phyloP scores from a whole-genome alignment of 2,888 invertebrate species.

The Eupeodes luniger region DNA sequence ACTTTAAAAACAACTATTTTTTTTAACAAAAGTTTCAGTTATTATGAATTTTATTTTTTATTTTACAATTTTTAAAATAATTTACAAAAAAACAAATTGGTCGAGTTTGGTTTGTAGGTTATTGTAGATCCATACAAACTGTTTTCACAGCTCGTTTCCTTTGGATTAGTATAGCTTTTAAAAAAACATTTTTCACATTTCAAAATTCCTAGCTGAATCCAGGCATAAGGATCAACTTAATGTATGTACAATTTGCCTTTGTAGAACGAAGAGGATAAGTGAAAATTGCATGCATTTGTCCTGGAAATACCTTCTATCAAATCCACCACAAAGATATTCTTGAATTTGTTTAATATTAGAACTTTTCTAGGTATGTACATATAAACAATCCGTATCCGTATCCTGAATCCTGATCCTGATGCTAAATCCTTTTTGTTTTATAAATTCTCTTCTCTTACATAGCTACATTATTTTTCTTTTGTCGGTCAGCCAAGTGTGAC shows the following conservation, averaged over 20 bases:
- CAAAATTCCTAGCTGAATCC: background rate
- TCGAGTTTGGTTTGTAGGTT: too few species aligned
- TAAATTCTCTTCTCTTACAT: background rate
- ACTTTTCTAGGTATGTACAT: background rate
- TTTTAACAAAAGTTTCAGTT: too few species aligned
- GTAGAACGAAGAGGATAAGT: constrained; percentile 44
- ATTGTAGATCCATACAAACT: too few species aligned
- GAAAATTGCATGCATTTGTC: constrained; percentile 69
- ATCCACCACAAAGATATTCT: constrained; percentile 63
- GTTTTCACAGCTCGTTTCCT: too few species aligned
- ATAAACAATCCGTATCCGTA: background rate
- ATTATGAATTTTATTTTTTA: too few species aligned
- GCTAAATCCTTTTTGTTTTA: constrained; percentile 63
- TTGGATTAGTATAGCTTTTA: too few species aligned
- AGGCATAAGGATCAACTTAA: constrained; percentile 8
- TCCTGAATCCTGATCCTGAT: background rate
- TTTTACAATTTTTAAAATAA: too few species aligned
- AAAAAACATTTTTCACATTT: background rate
- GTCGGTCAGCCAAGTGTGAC: constrained; percentile 68
- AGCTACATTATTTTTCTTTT: constrained; percentile 55
- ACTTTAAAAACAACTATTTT: too few species aligned
- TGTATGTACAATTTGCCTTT: constrained; percentile 25
- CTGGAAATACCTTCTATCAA: constrained; percentile 36
- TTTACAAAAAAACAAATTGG: too few species aligned
- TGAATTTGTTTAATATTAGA: constrained; percentile 52